Base-by-base conservation (phyloP, 2,797 vertebrate species). In the Amphiprion clarkii region DNA sequence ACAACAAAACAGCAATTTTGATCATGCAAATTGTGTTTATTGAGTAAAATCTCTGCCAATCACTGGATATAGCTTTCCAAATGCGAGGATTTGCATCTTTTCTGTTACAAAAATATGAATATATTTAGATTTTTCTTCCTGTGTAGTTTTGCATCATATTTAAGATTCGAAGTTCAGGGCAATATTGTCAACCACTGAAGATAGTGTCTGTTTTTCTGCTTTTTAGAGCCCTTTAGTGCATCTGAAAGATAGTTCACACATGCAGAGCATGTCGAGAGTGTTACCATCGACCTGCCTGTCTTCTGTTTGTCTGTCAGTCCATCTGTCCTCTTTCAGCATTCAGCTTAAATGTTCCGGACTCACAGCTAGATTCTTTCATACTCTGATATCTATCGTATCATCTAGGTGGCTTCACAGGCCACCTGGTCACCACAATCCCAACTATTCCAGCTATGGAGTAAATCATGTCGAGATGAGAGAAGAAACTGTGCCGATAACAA, bases 381-480 rank as follows among this genome's bases (percentile, higher is more conserved):
- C 33, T 59, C 71, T 62, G 6, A 11, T 79, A 87, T 86, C 87
- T 55, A 44, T 67, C 67, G 11, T 56, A 42, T 31, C 74, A 88
- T 84, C 68, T 69, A 9, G n/a, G 62, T 78, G 81, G 78, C 84
- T 79, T 84, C 75, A 83, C 76, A 71, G 88, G 85, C 88, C 88
- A 91, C 81, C 88, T 87, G 88, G 78, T 83, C 82, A 73, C 87
- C 83, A 71, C 79, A 74, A 90, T 92, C 81, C 82, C 81, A 94
- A 78, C 81, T 87, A 89, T 91, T 88, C 89, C 86, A 85, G 87
- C 81, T 87, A 90, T 88, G 87, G 60, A 27, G 72, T 53, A 61
- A 74, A 70, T 73, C 80, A 44, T 3, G 64, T 25, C 0, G 71
- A 81, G 83, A 83, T 84, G 82, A 85, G 76, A 83, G 71, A 66